These are phyloP conservation scores for Acromyrmex echinatior DNA, from an alignment of 1,140 invertebrate species.

Conservation along the genomic window DNA sequence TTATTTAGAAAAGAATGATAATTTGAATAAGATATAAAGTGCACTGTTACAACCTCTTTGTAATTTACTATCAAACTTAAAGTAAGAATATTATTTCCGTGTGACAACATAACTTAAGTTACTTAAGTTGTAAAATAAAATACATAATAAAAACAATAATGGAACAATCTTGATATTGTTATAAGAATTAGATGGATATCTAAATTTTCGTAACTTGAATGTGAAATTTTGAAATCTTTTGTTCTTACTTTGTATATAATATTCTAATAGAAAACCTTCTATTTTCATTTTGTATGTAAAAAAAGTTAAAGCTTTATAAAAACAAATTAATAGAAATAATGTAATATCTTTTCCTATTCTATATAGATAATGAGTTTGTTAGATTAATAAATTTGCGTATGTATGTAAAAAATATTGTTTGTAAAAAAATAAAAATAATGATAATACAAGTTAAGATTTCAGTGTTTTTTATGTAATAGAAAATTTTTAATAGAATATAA, in stretches of 20 bases:
- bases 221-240: conserved; percentile 14
- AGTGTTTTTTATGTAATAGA: conserved; percentile 37
- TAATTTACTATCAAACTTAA: conserved; percentile 6
- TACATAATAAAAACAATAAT: conserved; percentile 9
- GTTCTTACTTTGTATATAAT: neutral
- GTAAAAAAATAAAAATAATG: conserved; percentile 47
- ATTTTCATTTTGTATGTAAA: neutral
- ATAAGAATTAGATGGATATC: neutral
- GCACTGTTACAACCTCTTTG: neutral
- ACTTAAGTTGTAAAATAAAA: neutral
- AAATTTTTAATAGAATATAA: neutral
- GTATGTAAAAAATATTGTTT: conserved; percentile 11
- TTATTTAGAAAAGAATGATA: neutral
- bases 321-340: conserved; percentile 19
- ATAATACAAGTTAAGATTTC: conserved; percentile 71
- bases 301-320: conserved; percentile 38
- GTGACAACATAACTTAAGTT: neutral
- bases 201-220: conserved; percentile 7
- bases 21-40: conserved; percentile 7
- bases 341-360: conserved; percentile 56
- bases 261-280: too few species aligned
- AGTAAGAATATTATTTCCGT: neutral
- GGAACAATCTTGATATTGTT: neutral
- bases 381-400: conserved; percentile 9
- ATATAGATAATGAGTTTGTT: conserved; percentile 41